Evolutionary conservation across 2,113 vertebrate genomes (phyloP), one percentile per base, ranked within the genome.

Genomic region (Nestor notabilis): DNA sequence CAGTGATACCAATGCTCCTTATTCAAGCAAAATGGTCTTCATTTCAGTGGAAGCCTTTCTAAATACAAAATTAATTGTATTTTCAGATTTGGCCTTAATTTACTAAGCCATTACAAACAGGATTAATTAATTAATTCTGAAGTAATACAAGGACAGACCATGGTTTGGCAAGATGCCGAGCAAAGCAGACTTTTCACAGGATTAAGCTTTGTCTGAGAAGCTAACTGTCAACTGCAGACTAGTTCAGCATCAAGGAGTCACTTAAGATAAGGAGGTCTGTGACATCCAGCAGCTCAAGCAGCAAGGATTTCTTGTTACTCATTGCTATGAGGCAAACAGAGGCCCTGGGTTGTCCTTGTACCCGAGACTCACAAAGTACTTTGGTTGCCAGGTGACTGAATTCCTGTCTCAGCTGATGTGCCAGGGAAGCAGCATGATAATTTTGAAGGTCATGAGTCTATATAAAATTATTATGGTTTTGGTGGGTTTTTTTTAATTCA

Each of bases 111-210:
- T 76, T 69, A 88, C 25, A 87, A 91, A 82, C 16, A 79, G 44
- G 87, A 94, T 60, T 68, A 65, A 93, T 70, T 61, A 19, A 75
- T 93, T 85, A 31, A 89, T 79, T 76, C 49, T 69, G 37, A 84
- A 79, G 65, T 80, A 87, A 90, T 39, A 47, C 9, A 47, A 89
- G 61, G 27, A 21, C 8, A 82, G 49, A 58, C 18, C n/a, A 27
- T 2, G 15, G 33, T 43, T 69, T 83, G 91, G 49, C 56, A 91
- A 83, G 70, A 61, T 49, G 70, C 25, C 78, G 65, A 15, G 28
- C 39, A 87, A 91, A 94, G 75, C 78, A 85, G 87, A 85, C 58
- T 87, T 88, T 65, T 89, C 78, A 89, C 15, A 49, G 69, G 70
- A 72, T 61, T 91, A 87, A 68, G 61, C 21, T 77, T 71, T 82